These are phyloP conservation scores for Alauda arvensis DNA, from an alignment of 2,797 vertebrate species.

Conservation along the genomic window DNA sequence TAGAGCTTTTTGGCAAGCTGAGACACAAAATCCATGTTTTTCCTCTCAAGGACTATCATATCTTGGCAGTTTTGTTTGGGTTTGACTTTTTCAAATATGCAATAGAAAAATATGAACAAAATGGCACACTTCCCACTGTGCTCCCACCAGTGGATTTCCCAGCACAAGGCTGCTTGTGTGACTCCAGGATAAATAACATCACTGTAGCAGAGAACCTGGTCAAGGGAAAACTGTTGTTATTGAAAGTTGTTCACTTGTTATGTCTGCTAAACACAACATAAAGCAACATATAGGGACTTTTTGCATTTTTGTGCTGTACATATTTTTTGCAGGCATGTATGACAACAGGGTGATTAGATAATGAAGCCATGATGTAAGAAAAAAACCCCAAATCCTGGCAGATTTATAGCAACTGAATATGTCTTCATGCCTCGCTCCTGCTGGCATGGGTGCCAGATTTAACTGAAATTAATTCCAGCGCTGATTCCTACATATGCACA, in stretches of 20 bases:
- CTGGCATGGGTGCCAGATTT: conserved; percentile 15
- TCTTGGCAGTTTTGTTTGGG: conserved; percentile 10
- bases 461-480: not conserved
- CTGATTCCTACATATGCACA: not conserved
- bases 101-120: conserved; percentile 10
- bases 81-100: conserved; percentile 16
- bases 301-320: not conserved
- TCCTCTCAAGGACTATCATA: not conserved
- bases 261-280: not conserved
- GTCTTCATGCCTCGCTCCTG: conserved; percentile 6
- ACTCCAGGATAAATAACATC: not conserved
- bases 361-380: not conserved
- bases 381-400: not conserved
- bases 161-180: not conserved
- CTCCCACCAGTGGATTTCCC: not conserved
- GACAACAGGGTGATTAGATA: not conserved
- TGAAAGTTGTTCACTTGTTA: not conserved
- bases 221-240: conserved; percentile 7
- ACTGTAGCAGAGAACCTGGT: not conserved
- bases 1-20: conserved; percentile 25
- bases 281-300: not conserved
- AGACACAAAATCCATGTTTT: not conserved
- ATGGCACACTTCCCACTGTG: not conserved
- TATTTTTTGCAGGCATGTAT: conserved; percentile 20
- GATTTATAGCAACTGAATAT: not conserved